These are phyloP conservation scores for Bettongia penicillata DNA, from an alignment of 2,113 vertebrate genomes.

Conservation along the genomic window DNA sequence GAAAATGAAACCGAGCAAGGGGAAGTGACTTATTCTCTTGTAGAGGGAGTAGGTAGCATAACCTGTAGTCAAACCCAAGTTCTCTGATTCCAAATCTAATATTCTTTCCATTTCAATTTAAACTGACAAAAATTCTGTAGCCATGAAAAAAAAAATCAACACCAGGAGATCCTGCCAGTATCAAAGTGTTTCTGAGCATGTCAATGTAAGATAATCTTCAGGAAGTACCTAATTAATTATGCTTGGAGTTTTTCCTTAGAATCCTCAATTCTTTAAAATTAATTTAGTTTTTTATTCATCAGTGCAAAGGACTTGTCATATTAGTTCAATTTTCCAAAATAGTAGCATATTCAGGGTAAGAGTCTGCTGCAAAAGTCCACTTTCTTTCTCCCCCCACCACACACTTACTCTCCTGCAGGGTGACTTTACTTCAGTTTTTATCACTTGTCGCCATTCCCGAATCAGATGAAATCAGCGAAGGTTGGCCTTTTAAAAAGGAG, in stretches of 20 bases:
- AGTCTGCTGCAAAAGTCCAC: background rate
- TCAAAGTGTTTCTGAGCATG: background rate
- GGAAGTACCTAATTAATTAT: background rate
- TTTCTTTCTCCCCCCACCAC: background rate
- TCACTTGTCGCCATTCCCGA: background rate
- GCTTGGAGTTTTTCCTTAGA: background rate
- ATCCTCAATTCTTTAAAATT: background rate
- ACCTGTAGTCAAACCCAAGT: background rate
- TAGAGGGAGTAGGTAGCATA: too few relatives aligned
- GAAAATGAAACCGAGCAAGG: background rate
- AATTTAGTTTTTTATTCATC: background rate
- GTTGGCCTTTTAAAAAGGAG: conserved; percentile 23
- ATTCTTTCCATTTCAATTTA: background rate
- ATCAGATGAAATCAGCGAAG: conserved; percentile 24
- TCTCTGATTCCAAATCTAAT: background rate
- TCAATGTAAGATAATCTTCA: rapidly evolving
- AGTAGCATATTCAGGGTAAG: background rate
- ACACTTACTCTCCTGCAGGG: too few relatives aligned
- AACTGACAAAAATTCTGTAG: background rate
- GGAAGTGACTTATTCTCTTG: background rate
- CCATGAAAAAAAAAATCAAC: background rate
- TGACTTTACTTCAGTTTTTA: background rate
- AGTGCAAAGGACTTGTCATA: background rate
- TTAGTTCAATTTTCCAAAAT: background rate
- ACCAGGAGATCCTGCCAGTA: background rate